Evolutionary conservation across 2,888 invertebrate genomes (phyloP), one percentile per base, ranked within the genome.

Genomic region (Limulus polyphemus): DNA sequence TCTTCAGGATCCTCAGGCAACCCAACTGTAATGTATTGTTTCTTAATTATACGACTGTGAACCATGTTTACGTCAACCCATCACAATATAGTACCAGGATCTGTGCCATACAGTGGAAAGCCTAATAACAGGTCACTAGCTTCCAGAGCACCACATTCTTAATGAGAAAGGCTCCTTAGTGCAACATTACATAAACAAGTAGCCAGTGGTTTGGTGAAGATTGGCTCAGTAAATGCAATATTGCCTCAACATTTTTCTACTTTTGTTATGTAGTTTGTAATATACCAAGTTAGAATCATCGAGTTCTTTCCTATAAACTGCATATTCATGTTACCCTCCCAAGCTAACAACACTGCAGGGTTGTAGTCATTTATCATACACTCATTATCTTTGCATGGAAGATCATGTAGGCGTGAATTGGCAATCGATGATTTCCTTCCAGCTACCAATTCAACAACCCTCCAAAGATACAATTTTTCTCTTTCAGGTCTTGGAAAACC

Each of bases 71-170:
- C 56, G 32, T 56, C 11, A 17, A 56, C 17, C 56, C 56, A 56
- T 56, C 46, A 7, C 13, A 56, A 17, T 32, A 46, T 56, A 13
- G 56, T 11, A 17, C 7, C 10, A 16, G 46, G 56, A 32, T 56
- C 56, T 17, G 56, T 56, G 46, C 56, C 56, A 13, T 56, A 56
- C 17, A 56, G 56, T 17, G 56, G 32, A 14, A 56, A 17, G 5
- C 56, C 56, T 7, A 56, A 9, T 13, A 56, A 13, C 16, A 51
- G 49, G 51, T 50, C 58, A 50, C 49, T 49, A 9, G 58, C 58
- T 58, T 58, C 58, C 16, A 58, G 17, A 17, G 58, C 58, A 3
- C 58, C 58, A 50, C 58, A 58, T 32, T 58, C 50, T 49, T 51
- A 3, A 50, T 50, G 49, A 5, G 50, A 50, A 11, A 58, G 13